A percentile compares a stretch with the other conserved stretches of the same genome.
These are phyloP conservation scores for Aurelia coerulea DNA, from an alignment of 30 jellyfish, hydroid and myxozoan species.

Conservation along the genomic window DNA sequence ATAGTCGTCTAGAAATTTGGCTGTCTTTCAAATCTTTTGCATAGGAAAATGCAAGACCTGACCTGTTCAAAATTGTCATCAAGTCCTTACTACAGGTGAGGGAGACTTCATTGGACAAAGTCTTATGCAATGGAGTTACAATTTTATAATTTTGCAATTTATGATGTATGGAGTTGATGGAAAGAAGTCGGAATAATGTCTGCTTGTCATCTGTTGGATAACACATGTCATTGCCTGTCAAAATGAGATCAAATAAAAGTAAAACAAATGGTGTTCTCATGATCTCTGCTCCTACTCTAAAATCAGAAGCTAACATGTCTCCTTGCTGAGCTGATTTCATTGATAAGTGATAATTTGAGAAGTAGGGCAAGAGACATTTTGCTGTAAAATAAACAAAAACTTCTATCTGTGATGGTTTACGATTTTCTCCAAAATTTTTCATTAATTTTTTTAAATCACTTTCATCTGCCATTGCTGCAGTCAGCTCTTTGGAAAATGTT, in stretches of 20 bases:
- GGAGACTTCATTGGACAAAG: too few relatives aligned
- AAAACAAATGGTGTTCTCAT: constrained; percentile 2
- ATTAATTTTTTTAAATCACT: too few relatives aligned
- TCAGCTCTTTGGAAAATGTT: too few relatives aligned
- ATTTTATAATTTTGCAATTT: background rate
- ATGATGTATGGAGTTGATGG: constrained; percentile 5
- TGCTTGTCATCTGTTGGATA: background rate
- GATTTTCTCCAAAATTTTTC: constrained; percentile 8
- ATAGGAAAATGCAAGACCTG: constrained; percentile 40
- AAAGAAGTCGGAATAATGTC: constrained; percentile 13
- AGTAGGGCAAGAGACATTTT: constrained; percentile 4
- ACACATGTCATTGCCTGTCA: constrained; percentile 3
- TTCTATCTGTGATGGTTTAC: constrained; percentile 8
- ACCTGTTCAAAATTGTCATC: constrained; percentile 10
- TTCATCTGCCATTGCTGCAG: too few relatives aligned
- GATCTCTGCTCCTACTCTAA: constrained; percentile 20
- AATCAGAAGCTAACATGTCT: background rate
- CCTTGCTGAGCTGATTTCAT: background rate
- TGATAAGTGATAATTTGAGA: background rate
- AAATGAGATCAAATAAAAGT: constrained; percentile 11
- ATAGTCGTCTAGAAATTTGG: constrained; percentile 8
- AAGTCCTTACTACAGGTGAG: background rate
- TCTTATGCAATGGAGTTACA: constrained; percentile 19
- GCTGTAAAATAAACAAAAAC: constrained; percentile 12
- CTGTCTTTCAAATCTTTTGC: constrained; percentile 41